Evolutionary conservation across 2,797 vertebrate species (phyloP).

Genomic region (Gadopsis bispinosus): DNA sequence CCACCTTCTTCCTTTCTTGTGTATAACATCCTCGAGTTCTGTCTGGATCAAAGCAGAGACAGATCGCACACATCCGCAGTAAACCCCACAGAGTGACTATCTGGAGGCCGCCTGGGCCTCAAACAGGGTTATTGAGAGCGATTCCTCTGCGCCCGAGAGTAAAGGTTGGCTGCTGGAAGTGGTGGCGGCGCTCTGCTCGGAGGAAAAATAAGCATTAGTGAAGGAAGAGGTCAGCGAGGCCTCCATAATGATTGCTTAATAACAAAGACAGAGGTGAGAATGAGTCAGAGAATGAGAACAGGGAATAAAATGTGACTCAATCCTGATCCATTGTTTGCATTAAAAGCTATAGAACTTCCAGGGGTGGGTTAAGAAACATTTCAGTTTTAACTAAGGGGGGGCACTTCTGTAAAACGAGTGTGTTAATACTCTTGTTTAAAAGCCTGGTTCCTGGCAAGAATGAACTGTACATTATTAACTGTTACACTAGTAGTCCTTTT

Average conservation of each 20-base stretch:
- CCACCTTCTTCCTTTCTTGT: slow-evolving; percentile 58
- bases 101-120: slow-evolving; percentile 17
- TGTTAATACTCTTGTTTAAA: background rate
- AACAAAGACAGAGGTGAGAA: slow-evolving; percentile 48
- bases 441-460: background rate
- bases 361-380: background rate
- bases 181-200: background rate
- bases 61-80: slow-evolving; percentile 51
- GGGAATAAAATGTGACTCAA: slow-evolving; percentile 14
- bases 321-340: slow-evolving; percentile 16
- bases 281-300: slow-evolving; percentile 48
- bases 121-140: background rate
- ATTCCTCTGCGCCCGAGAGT: slow-evolving; percentile 21
- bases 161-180: slow-evolving; percentile 17
- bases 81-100: slow-evolving; percentile 38
- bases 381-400: no score
- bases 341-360: slow-evolving; percentile 3
- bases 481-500: rapidly evolving
- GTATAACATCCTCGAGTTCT: slow-evolving; percentile 52
- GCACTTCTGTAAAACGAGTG: background rate
- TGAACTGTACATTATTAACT: background rate
- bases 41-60: slow-evolving; percentile 53
- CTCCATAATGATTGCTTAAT: slow-evolving; percentile 28
- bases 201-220: slow-evolving; percentile 34
- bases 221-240: slow-evolving; percentile 31